phyloP scores from a whole-genome alignment of 2,797 vertebrate genomes.

The Gallinago nigripennis region DNA sequence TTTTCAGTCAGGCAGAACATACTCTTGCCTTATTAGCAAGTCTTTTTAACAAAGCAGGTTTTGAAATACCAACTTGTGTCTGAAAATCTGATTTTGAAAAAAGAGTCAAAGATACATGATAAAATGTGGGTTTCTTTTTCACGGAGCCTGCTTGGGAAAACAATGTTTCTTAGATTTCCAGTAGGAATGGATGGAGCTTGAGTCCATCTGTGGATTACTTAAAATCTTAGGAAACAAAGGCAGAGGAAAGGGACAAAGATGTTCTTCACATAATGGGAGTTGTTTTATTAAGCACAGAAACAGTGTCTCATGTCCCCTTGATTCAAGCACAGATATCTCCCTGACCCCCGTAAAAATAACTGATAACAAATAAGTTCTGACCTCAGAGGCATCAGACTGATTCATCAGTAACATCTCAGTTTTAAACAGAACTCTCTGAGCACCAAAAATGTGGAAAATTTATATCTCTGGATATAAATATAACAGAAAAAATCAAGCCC shows the following conservation, averaged over 20 bases:
- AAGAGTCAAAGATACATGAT: not conserved
- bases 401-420: not conserved
- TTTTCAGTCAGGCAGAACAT: constrained; percentile 10
- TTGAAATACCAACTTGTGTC: not conserved
- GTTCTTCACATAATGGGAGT: not conserved
- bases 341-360: not conserved
- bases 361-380: not conserved
- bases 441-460: not conserved
- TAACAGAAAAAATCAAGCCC: not conserved
- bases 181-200: not conserved
- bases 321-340: not conserved
- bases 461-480: not conserved
- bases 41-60: not conserved
- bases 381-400: not conserved
- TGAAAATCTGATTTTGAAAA: constrained; percentile 37
- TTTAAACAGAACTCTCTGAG: not conserved
- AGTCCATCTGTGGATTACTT: not conserved
- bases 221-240: not conserved
- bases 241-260: not conserved
- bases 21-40: not conserved
- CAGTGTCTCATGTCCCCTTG: not conserved
- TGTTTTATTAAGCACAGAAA: not conserved
- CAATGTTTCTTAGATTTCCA: not conserved
- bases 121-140: not conserved
- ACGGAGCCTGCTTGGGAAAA: not conserved